These are phyloP conservation scores for Phaedon cochleariae DNA, from an alignment of 2,888 invertebrate genomes.

Conservation along the genomic window DNA sequence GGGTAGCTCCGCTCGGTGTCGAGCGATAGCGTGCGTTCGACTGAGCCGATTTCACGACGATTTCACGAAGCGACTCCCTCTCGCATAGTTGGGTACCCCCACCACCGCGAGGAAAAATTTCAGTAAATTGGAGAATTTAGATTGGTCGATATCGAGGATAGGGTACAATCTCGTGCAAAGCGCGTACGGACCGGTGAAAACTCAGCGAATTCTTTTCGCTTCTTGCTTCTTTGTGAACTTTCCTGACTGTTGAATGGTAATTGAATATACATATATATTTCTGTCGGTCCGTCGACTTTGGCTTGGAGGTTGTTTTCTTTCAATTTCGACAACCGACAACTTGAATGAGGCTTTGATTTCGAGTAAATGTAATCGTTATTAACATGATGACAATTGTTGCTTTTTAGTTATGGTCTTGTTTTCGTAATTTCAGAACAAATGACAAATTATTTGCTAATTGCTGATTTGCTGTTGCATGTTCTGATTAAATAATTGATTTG, in stretches of 20 bases:
- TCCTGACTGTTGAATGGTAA: constrained; percentile 21
- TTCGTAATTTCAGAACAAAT: neutral
- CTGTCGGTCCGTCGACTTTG: neutral
- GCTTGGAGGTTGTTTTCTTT: constrained; percentile 1
- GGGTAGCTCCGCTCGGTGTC: constrained; percentile 30
- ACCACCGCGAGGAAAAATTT: constrained; percentile 43
- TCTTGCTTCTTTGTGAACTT: neutral
- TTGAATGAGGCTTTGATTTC: neutral
- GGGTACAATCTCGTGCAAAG: constrained; percentile 42
- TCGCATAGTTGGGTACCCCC: constrained; percentile 33
- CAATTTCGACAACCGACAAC: neutral
- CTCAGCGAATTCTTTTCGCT: constrained; percentile 28
- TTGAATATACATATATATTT: constrained; percentile 11
- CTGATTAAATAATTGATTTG: no score
- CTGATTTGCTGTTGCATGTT: no score
- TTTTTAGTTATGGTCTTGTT: neutral
- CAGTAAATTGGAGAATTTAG: constrained; percentile 48
- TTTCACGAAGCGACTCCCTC: constrained; percentile 37
- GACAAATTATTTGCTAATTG: no score
- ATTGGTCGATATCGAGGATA: constrained; percentile 46
- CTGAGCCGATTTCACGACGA: constrained; percentile 30
- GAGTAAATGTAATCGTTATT: neutral
- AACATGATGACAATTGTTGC: neutral
- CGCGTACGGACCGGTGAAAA: constrained; percentile 26
- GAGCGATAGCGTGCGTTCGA: constrained; percentile 36